phyloP scores from a whole-genome alignment of 37 sponge, comb jelly and placozoan genomes.

The Dysidea cf. avara region DNA sequence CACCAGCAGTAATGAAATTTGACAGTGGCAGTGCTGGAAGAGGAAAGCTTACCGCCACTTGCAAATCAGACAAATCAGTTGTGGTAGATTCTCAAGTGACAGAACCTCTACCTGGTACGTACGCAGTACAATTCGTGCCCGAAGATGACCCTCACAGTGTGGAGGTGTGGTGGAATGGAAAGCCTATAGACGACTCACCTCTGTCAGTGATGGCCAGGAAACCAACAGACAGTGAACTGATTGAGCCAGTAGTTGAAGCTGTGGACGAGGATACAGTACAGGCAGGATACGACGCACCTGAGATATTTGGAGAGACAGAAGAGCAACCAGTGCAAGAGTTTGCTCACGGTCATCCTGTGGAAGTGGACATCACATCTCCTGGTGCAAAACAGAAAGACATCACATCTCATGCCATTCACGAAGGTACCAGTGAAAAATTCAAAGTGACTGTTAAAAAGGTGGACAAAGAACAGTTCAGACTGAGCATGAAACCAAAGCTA shows the following conservation, averaged over 20 bases:
- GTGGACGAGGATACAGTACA: too few relatives aligned
- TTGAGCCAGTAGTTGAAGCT: too few relatives aligned
- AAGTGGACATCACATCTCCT: slow-evolving; percentile 35
- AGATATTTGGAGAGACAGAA: slow-evolving; percentile 5
- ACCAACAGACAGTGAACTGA: too few relatives aligned
- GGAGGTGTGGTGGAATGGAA: slow-evolving; percentile 45
- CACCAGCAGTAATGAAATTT: too few relatives aligned
- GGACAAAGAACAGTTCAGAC: slow-evolving; percentile 36
- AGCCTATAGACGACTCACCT: slow-evolving; percentile 53
- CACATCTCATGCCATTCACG: slow-evolving; percentile 47
- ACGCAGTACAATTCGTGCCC: slow-evolving; percentile 52
- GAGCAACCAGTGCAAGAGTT: too few relatives aligned
- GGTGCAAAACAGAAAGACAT: slow-evolving; percentile 49
- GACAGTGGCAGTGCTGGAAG: slow-evolving; percentile 37
- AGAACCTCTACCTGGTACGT: slow-evolving; percentile 21
- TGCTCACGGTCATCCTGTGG: slow-evolving; percentile 43
- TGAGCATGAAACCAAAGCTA: slow-evolving; percentile 45
- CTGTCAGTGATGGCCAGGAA: too few relatives aligned
- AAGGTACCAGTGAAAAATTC: slow-evolving; percentile 24
- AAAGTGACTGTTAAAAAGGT: slow-evolving; percentile 70
- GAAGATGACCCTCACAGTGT: slow-evolving; percentile 56
- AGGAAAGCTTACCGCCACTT: slow-evolving; percentile 27
- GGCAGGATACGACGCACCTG: too few relatives aligned
- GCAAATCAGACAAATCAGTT: slow-evolving; percentile 10
- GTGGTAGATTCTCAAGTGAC: slow-evolving; percentile 21